phyloP scores from a whole-genome alignment of 2,888 invertebrate species.

The Drosophila leonis region DNA sequence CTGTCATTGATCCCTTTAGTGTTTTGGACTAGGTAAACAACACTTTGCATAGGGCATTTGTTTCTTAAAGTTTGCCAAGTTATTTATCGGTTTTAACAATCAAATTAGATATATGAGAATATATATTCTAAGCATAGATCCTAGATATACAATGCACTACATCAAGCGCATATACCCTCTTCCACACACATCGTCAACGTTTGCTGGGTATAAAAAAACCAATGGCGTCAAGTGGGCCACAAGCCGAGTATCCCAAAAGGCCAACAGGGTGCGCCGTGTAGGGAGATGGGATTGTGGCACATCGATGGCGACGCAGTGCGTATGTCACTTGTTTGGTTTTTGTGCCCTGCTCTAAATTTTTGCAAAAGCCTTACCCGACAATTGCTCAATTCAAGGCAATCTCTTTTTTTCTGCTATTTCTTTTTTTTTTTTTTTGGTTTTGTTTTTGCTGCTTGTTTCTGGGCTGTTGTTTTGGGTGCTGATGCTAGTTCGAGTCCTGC shows the following conservation, averaged over 20 bases:
- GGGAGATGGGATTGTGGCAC: constrained; percentile 19
- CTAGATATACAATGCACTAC: too few species aligned
- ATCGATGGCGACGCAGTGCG: constrained; percentile 68
- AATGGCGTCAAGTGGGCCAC: constrained; percentile 46
- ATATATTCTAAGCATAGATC: too few species aligned
- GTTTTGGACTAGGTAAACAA: neutral
- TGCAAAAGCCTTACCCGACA: constrained; percentile 63
- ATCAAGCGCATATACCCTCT: neutral
- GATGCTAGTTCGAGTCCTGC: constrained; percentile 26
- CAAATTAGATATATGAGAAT: too few species aligned
- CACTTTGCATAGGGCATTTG: neutral
- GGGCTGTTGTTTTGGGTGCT: constrained; percentile 30
- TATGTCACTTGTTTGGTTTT: constrained; percentile 75
- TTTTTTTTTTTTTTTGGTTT: constrained; percentile 33
- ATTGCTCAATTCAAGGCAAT: constrained; percentile 74
- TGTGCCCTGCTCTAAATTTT: constrained; percentile 67
- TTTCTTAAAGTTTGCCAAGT: too few species aligned
- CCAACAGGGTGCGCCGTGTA: neutral
- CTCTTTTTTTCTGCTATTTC: constrained; percentile 30
- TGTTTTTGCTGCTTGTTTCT: constrained; percentile 32
- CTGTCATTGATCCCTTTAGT: neutral
- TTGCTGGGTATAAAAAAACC: constrained; percentile 31
- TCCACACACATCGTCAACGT: too few species aligned
- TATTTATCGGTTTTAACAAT: too few species aligned
- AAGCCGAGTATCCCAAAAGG: constrained; percentile 30